Evolutionary conservation across 2,113 vertebrate species (phyloP).

Genomic region (Morphnarchus princeps): DNA sequence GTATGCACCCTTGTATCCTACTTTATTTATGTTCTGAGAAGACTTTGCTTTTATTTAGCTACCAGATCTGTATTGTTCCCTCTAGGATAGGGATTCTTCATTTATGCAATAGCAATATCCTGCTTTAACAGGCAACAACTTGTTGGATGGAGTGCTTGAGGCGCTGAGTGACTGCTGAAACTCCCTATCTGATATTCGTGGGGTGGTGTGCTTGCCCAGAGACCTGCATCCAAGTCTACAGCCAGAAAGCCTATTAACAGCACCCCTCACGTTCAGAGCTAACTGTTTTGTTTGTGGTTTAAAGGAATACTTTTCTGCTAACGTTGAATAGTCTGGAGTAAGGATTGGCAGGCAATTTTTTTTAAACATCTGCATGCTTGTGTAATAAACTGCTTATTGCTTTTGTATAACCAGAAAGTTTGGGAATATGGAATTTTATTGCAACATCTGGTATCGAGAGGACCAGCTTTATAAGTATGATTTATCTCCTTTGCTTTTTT

Average conservation of each 20-base stretch:
- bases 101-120: not conserved
- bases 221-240: not conserved
- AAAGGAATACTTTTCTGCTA: not conserved
- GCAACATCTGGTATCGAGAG: not conserved
- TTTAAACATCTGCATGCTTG: not conserved
- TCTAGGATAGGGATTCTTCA: conserved; percentile 7
- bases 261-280: not conserved
- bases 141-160: not conserved
- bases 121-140: not conserved
- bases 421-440: not conserved
- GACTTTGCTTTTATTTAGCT: not conserved
- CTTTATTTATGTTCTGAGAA: not conserved
- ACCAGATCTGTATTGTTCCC: not conserved
- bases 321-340: not conserved
- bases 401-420: not conserved
- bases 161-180: not conserved
- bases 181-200: not conserved
- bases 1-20: accelerated
- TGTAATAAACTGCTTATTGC: not conserved
- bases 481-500: not conserved
- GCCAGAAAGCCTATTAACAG: not conserved
- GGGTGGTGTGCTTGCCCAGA: not conserved
- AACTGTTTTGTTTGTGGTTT: not conserved
- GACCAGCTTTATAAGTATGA: not conserved
- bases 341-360: not conserved